phyloP scores from a whole-genome alignment of 2,113 vertebrate genomes.

The Australoheros scitulus region DNA sequence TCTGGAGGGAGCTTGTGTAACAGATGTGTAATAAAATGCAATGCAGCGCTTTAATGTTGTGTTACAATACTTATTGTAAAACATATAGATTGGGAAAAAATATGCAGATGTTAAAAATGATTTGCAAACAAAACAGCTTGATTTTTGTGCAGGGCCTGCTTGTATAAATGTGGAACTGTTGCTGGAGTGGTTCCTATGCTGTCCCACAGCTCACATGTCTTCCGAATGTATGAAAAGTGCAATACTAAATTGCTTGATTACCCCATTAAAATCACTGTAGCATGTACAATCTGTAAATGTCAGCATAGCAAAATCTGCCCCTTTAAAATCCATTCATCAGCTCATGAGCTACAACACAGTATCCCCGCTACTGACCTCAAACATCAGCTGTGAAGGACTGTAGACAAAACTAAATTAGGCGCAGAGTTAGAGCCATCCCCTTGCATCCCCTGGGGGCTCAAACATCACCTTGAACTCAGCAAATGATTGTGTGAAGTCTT shows the following conservation, averaged over 20 bases:
- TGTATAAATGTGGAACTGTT: background rate
- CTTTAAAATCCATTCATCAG: slow-evolving; percentile 52
- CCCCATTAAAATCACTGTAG: background rate
- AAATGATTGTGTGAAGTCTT: slow-evolving; percentile 67
- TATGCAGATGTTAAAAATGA: background rate
- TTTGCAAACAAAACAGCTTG: background rate
- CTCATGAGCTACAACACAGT: slow-evolving; percentile 31
- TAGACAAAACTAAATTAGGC: slow-evolving; percentile 80
- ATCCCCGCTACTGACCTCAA: slow-evolving; percentile 52
- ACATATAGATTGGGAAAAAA: background rate
- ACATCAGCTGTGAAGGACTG: slow-evolving; percentile 69
- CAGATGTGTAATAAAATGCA: background rate
- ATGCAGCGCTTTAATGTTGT: too few relatives aligned
- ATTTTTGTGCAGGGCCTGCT: background rate
- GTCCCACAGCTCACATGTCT: background rate
- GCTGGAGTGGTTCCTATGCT: background rate
- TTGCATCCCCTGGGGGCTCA: slow-evolving; percentile 45
- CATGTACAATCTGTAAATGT: slow-evolving; percentile 15
- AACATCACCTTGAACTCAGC: slow-evolving; percentile 70
- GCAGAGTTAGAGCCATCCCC: slow-evolving; percentile 52
- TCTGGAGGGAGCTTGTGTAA: background rate
- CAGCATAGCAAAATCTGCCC: slow-evolving; percentile 41
- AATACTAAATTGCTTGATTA: background rate
- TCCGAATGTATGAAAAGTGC: background rate
- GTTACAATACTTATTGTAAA: too few relatives aligned